Percentiles rank a stretch among this genome's conserved stretches.
phyloP scores from a whole-genome alignment of 2,113 vertebrate genomes.

The Labeo catla region DNA sequence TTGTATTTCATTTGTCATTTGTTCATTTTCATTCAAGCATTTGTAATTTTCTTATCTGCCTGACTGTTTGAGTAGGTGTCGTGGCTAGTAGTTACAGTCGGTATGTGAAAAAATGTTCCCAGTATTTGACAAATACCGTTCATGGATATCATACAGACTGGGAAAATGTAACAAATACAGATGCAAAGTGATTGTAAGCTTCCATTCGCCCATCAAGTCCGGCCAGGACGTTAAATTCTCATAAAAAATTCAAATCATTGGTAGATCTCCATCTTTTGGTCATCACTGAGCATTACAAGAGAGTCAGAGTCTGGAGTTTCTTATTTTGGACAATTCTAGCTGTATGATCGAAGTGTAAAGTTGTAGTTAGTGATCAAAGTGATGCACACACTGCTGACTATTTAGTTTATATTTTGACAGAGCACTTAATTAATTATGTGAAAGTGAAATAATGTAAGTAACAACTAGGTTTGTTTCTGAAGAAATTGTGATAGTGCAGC shows the following conservation, averaged over 20 bases:
- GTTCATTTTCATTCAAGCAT: neutral
- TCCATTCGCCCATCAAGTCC: neutral
- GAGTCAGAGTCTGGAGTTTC: neutral
- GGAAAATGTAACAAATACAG: neutral
- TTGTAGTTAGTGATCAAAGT: neutral
- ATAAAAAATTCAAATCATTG: neutral
- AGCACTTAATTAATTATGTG: neutral
- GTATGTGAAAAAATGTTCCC: neutral
- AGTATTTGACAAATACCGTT: neutral
- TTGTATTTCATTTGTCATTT: neutral
- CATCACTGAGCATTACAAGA: neutral
- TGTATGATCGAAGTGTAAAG: neutral
- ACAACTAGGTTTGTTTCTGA: neutral
- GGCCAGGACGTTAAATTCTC: neutral
- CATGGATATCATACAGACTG: neutral
- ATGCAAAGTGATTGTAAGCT: neutral
- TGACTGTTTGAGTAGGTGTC: neutral
- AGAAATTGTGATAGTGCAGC: neutral
- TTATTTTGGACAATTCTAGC: neutral
- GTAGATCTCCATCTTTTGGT: constrained; percentile 16
- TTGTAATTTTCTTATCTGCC: neutral
- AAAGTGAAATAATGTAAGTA: neutral
- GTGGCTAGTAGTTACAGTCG: neutral
- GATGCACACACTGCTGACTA: neutral
- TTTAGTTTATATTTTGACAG: neutral